Base-by-base conservation (phyloP, 2,797 vertebrate genomes). In the Bryconaethiops microstoma region DNA sequence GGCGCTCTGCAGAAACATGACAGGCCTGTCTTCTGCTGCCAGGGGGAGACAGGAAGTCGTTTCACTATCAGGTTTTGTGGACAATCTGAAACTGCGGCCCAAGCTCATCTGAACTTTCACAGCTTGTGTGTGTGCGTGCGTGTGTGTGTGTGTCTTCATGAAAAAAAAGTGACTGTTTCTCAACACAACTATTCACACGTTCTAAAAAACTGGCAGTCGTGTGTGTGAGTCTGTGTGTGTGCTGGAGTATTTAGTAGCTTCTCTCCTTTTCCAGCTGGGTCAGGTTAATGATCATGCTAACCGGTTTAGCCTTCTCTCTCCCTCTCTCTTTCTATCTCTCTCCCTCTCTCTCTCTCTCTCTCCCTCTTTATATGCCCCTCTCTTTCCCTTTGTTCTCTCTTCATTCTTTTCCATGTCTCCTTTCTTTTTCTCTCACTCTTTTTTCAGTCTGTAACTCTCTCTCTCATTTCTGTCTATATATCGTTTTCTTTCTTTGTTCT, bases 41-140 rank as follows among this genome's bases (percentile, higher is more conserved):
- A 39, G 64, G 64, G 42, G 65, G 65, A 23, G 40, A 48, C 65
- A 40, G 64, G 65, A 68, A 68, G 65, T 14, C 16, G 29, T 21
- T 23, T 45, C 5, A 13, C 65, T 14, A 0, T 68, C 17, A 45
- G 39, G 65, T 21, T 68, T 45, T 14, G 25, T 64, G 62, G 13
- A 35, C 16, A 4, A 6, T 64, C 19, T 68, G 65, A 45, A 45
- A 23, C 39, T 68, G 65, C 39, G 17, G 39, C 19, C 39, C n/a
- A 63, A 3, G 5, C n/a, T n/a, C n/a, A 16, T 10, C 4, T 10
- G 21, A 62, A 5, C 16, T 45, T 42, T 68, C 40, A 21, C 17
- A 68, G n/a, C n/a, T n/a, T n/a, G n/a, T n/a, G n/a, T n/a, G n/a
- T n/a, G n/a, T n/a, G n/a, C n/a, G n/a, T n/a, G n/a, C n/a, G n/a